These are phyloP conservation scores for Anolis apletophallus DNA, from an alignment of 2,797 vertebrate genomes.

Conservation along the genomic window DNA sequence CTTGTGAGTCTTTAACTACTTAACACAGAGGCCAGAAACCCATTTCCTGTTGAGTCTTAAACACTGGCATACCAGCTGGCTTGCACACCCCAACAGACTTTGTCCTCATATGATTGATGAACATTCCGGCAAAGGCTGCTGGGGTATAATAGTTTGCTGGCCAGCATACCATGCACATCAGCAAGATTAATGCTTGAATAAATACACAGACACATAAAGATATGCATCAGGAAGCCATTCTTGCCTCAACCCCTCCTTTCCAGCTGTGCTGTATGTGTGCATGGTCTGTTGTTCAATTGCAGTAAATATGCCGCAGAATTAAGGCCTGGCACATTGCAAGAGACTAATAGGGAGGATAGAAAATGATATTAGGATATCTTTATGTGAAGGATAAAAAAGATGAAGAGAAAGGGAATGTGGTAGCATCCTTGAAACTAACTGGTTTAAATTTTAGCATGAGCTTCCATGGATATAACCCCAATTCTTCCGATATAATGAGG, in stretches of 20 bases:
- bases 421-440: too few species aligned
- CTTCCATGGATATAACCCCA: too few species aligned
- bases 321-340: not conserved
- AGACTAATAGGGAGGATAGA: not conserved
- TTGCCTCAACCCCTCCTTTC: conserved; percentile 34
- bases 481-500: too few species aligned
- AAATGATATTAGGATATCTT: not conserved
- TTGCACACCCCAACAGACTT: conserved; percentile 22
- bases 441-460: too few species aligned
- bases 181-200: conserved; percentile 42
- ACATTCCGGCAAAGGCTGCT: conserved; percentile 14
- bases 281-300: conserved; percentile 1
- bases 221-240: conserved; percentile 25
- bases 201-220: conserved; percentile 18
- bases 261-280: conserved; percentile 20
- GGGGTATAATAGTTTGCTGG: conserved; percentile 25
- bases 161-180: conserved; percentile 33
- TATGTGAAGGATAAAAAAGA: not conserved
- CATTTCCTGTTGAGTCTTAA: conserved; percentile 2
- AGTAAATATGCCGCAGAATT: conserved; percentile 29
- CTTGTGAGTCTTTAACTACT: not conserved
- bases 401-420: too few species aligned
- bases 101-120: conserved; percentile 28
- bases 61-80: conserved; percentile 15
- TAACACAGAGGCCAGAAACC: not conserved